These are phyloP conservation scores for Apeltes quadracus DNA, from an alignment of 2,113 vertebrate species.

Conservation along the genomic window DNA sequence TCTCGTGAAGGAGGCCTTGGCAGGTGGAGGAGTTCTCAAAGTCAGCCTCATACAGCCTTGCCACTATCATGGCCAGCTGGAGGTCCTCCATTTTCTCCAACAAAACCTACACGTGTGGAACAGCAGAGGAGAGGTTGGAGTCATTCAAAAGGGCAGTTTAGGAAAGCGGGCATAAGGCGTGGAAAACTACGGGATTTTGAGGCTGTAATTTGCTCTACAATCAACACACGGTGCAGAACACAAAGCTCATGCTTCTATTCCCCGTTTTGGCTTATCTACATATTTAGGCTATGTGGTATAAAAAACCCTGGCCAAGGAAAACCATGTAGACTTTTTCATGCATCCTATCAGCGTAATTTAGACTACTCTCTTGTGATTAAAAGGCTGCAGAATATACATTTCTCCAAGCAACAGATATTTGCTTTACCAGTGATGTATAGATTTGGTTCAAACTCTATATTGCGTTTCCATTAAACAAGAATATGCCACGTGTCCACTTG, in stretches of 20 bases:
- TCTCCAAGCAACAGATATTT: constrained; percentile 27
- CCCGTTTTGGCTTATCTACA: constrained; percentile 47
- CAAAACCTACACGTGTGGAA: constrained; percentile 84
- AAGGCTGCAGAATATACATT: constrained; percentile 40
- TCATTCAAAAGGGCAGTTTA: background rate
- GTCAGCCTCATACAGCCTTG: constrained; percentile 94
- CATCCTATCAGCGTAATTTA: constrained; percentile 66
- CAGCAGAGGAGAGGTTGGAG: background rate
- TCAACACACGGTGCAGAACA: background rate
- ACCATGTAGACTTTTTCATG: constrained; percentile 37
- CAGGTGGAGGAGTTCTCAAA: constrained; percentile 95
- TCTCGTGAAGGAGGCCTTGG: constrained; percentile 91
- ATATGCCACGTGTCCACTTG: constrained; percentile 27
- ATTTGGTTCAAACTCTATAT: constrained; percentile 1
- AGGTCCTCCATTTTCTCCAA: constrained; percentile 99
- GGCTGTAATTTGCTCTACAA: background rate
- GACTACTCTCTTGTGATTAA: constrained; percentile 43
- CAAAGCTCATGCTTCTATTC: constrained; percentile 8
- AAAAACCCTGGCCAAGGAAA: constrained; percentile 64
- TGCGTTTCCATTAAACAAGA: constrained; percentile 38
- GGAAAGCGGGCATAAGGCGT: background rate
- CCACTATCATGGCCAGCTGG: constrained; percentile 95
- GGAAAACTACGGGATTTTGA: background rate
- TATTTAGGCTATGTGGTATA: constrained; percentile 64
- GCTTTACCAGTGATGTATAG: constrained; percentile 3